Percentiles rank a stretch among this genome's conserved stretches.
Conservation (phyloP, 2,113 vertebrate genomes). For the Sander vitreus region DNA sequence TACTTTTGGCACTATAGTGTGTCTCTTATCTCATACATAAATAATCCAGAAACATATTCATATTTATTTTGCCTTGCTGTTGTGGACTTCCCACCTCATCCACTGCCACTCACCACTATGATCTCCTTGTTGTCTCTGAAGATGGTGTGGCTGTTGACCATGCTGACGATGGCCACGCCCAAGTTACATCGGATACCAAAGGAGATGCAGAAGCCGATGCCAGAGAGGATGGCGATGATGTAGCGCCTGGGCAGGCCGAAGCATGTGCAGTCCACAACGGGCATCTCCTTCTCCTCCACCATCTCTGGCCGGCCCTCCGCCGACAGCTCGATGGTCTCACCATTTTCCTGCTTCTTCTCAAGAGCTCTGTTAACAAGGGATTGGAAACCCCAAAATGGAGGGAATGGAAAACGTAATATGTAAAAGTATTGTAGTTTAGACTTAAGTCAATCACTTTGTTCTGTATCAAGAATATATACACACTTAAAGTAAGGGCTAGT, state of each 20-base stretch:
- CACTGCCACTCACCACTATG: slow-evolving; percentile 83
- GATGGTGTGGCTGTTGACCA: slow-evolving; percentile 94
- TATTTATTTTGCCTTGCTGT: neutral
- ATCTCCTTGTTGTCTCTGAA: slow-evolving; percentile 86
- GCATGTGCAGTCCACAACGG: slow-evolving; percentile 92
- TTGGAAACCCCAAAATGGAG: neutral
- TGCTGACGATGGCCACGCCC: slow-evolving; percentile 94
- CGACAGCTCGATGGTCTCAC: slow-evolving; percentile 91
- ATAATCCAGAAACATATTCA: neutral
- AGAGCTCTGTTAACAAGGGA: slow-evolving; percentile 80
- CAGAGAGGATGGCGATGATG: slow-evolving; percentile 94
- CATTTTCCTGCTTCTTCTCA: slow-evolving; percentile 90
- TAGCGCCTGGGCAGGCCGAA: slow-evolving; percentile 93
- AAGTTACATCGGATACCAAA: slow-evolving; percentile 95
- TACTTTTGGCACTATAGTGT: neutral
- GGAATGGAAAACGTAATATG: neutral
- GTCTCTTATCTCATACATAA: neutral
- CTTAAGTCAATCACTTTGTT: neutral
- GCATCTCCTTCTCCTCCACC: slow-evolving; percentile 87
- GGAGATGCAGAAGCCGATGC: slow-evolving; percentile 94
- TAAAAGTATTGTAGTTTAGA: neutral
- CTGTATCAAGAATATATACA: neutral
- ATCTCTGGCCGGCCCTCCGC: slow-evolving; percentile 87
- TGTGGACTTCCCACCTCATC: neutral
- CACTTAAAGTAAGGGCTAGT: neutral